phyloP scores from a whole-genome alignment of 2,888 invertebrate genomes.

The Drosophila cognata region DNA sequence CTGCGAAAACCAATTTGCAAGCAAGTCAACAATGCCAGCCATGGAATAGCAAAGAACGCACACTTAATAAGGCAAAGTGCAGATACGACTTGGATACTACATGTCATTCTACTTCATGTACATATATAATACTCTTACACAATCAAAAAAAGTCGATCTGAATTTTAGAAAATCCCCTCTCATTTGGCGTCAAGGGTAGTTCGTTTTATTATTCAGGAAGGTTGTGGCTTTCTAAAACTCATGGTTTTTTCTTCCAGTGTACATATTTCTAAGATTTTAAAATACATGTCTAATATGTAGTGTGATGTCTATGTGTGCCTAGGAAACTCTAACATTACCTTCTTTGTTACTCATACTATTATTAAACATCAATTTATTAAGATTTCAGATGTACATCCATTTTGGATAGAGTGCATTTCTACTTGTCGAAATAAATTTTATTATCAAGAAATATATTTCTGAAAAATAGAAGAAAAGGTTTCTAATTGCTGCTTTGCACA shows the following conservation, averaged over 20 bases:
- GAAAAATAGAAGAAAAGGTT: background rate
- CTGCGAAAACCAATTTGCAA: constrained; percentile 78
- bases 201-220: background rate
- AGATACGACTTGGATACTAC: constrained; percentile 24
- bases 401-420: background rate
- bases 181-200: background rate
- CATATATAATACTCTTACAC: constrained; percentile 5
- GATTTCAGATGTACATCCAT: background rate
- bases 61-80: constrained; percentile 75
- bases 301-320: background rate
- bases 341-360: background rate
- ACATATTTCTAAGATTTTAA: background rate
- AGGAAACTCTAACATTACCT: background rate
- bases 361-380: background rate
- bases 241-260: background rate
- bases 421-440: background rate
- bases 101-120: constrained; percentile 4
- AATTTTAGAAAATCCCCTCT: background rate
- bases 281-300: background rate
- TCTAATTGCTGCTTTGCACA: background rate
- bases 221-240: background rate
- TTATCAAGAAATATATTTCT: background rate
- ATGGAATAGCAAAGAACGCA: constrained; percentile 53
- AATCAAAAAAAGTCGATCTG: background rate
- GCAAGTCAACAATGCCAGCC: constrained; percentile 72